These are phyloP conservation scores for Syrista parreyssii DNA, from an alignment of 2,888 invertebrate genomes.

Conservation along the genomic window DNA sequence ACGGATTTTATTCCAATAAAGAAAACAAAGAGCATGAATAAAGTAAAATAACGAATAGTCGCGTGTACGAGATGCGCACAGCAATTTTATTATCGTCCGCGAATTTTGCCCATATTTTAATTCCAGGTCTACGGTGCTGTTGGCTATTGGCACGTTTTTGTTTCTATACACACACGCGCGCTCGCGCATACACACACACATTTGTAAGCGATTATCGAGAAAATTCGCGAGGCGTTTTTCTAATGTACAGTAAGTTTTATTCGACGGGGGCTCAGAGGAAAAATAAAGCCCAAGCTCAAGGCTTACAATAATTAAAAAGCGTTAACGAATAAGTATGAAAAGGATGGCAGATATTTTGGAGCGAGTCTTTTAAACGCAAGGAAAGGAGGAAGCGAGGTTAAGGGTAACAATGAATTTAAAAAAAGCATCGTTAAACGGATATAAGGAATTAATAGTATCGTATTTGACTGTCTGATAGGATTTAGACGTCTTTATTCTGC, in stretches of 20 bases:
- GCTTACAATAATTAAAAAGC: conserved; percentile 57
- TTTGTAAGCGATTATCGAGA: conserved; percentile 10
- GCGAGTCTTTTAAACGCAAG: conserved; percentile 7
- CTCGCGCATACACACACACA: too few relatives aligned
- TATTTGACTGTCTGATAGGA: conserved; percentile 41
- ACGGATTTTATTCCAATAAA: neutral
- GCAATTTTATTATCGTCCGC: neutral
- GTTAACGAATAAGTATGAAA: conserved; percentile 24
- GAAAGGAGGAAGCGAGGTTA: conserved; percentile 2
- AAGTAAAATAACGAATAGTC: too few relatives aligned
- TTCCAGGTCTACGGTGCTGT: neutral
- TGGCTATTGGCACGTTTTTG: neutral
- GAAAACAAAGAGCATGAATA: neutral
- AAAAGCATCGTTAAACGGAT: neutral
- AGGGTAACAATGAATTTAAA: conserved; percentile 8
- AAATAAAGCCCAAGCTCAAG: conserved; percentile 51
- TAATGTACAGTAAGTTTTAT: conserved; percentile 22
- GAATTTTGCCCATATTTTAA: neutral
- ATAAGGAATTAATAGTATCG: conserved; percentile 35
- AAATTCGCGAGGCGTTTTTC: conserved; percentile 20
- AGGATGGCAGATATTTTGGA: conserved; percentile 21
- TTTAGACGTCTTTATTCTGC: conserved; percentile 49
- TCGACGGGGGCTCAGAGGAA: conserved; percentile 31
- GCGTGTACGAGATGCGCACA: neutral
- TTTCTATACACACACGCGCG: too few relatives aligned